Conservation (phyloP, 2,797 vertebrate species). For the Acanthopagrus latus region DNA sequence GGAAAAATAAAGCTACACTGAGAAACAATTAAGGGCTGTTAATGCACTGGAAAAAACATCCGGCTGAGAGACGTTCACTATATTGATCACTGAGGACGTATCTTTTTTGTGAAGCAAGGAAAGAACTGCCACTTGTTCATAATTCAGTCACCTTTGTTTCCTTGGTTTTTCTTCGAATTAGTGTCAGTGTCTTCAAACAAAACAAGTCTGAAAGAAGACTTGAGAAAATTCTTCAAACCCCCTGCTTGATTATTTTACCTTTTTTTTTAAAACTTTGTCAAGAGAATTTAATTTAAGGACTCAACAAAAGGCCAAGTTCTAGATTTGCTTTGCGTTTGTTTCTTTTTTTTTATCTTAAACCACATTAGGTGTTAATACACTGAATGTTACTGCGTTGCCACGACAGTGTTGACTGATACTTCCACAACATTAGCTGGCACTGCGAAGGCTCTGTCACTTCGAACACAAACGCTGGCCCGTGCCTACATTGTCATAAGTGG, state of each 20-base stretch:
- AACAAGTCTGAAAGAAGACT: not conserved
- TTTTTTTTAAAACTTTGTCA: not conserved
- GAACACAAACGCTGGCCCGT: not conserved
- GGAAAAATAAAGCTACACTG: constrained; percentile 14
- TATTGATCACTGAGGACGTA: constrained; percentile 4
- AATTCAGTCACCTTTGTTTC: not conserved
- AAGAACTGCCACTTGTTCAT: not conserved
- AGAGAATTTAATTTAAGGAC: not conserved
- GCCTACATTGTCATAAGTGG: not conserved
- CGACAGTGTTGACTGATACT: not conserved
- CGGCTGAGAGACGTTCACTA: not conserved
- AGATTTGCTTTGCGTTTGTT: not conserved
- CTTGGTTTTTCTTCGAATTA: constrained; percentile 4
- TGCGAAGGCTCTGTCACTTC: not conserved
- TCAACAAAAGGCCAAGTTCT: not conserved
- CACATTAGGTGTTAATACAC: not conserved
- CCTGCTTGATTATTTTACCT: not conserved
- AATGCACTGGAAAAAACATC: constrained; percentile 29
- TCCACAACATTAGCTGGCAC: not conserved
- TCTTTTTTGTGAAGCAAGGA: constrained; percentile 15
- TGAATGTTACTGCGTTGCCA: not conserved
- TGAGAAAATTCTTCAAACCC: not conserved
- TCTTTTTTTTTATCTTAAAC: not conserved
- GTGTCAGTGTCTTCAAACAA: constrained; percentile 16
- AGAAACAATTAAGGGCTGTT: constrained; percentile 24